These are phyloP conservation scores for Phoxinus phoxinus DNA, from an alignment of 2,113 vertebrate species.

Conservation along the genomic window DNA sequence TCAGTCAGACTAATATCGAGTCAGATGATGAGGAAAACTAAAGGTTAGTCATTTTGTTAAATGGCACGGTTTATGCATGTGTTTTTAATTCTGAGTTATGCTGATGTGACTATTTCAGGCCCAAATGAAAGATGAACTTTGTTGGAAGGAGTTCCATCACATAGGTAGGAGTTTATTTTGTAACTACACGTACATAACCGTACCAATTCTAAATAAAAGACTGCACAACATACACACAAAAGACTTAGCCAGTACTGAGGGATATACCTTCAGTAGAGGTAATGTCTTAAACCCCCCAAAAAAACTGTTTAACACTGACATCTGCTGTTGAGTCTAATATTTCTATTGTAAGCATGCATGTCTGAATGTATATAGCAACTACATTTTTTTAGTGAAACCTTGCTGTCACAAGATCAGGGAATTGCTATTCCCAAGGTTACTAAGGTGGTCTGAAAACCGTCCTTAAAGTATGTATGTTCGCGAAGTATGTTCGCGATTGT, in stretches of 20 bases:
- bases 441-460: too few relatives aligned
- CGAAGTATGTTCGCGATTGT: too few relatives aligned
- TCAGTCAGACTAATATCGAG: not conserved
- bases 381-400: not conserved
- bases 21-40: not conserved
- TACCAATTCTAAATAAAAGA: not conserved
- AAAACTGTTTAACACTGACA: conserved; percentile 16
- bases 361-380: not conserved
- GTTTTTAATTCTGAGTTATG: not conserved
- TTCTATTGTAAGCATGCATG: not conserved
- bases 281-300: not conserved
- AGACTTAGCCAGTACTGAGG: not conserved
- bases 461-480: too few relatives aligned
- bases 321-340: conserved; percentile 20
- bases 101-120: not conserved
- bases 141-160: not conserved
- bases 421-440: not conserved
- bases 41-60: conserved; percentile 22
- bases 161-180: not conserved
- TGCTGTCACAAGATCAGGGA: not conserved
- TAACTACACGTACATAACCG: not conserved
- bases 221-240: not conserved
- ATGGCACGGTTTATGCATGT: not conserved
- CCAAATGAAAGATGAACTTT: not conserved
- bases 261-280: not conserved